These are phyloP conservation scores for Corbicula japonica DNA, from an alignment of 2,888 invertebrate genomes.

Conservation along the genomic window DNA sequence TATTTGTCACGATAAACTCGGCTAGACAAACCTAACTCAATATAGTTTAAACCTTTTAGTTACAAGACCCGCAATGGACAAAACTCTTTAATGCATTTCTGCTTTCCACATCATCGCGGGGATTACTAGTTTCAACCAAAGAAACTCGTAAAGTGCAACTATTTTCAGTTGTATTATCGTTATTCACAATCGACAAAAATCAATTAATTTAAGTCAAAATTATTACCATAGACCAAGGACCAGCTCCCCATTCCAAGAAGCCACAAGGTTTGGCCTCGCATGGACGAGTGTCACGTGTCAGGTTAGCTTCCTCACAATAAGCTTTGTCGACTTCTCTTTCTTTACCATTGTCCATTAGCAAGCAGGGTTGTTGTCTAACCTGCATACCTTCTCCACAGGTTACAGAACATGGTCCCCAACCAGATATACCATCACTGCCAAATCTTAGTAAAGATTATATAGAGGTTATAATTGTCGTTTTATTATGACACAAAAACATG, in stretches of 20 bases:
- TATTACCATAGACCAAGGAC: slow-evolving; percentile 61
- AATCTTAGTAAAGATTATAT: background rate
- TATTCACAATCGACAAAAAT: background rate
- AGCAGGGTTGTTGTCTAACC: slow-evolving; percentile 61
- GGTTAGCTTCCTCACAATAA: slow-evolving; percentile 34
- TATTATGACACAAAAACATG: background rate
- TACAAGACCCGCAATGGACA: background rate
- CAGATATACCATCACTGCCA: background rate
- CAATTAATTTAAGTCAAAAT: background rate
- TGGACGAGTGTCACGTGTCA: slow-evolving; percentile 9
- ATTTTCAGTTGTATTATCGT: background rate
- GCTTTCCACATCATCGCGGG: background rate
- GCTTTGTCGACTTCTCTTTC: slow-evolving; percentile 13
- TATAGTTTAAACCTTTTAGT: no score
- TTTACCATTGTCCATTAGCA: background rate
- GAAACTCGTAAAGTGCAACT: background rate
- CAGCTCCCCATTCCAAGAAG: slow-evolving; percentile 58
- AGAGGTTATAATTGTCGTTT: background rate
- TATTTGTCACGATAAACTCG: no score
- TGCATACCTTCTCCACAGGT: slow-evolving; percentile 74
- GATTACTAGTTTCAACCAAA: background rate
- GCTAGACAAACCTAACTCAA: no score
- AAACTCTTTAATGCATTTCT: background rate
- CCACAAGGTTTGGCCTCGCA: slow-evolving; percentile 50
- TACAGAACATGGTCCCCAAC: slow-evolving; percentile 73